Evolutionary conservation across 2,888 invertebrate genomes (phyloP).

Genomic region (Dusona sp.): DNA sequence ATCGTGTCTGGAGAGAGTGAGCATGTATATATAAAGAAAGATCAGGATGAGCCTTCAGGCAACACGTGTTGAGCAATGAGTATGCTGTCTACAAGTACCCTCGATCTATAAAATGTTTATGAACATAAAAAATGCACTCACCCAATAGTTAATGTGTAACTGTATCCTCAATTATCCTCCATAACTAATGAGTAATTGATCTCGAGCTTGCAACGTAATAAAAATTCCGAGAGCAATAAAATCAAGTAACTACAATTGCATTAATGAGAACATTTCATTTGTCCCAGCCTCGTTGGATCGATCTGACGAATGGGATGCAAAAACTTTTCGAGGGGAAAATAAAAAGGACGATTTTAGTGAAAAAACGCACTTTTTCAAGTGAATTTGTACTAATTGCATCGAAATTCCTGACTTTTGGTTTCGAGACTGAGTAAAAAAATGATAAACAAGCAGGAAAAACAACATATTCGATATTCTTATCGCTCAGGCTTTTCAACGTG

Average conservation of each 20-base stretch:
- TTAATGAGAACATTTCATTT: constrained; percentile 23
- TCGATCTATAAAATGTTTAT: background rate
- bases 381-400: background rate
- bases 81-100: constrained; percentile 4
- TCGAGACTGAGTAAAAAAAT: background rate
- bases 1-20: constrained; percentile 41
- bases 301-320: constrained; percentile 1
- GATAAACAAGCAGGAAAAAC: background rate
- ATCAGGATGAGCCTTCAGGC: constrained; percentile 50
- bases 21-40: constrained; percentile 29
- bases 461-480: constrained; percentile 9
- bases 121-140: background rate
- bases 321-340: background rate
- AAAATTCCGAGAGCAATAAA: constrained; percentile 29
- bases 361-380: background rate
- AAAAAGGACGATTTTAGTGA: background rate
- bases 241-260: constrained; percentile 32
- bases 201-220: constrained; percentile 28
- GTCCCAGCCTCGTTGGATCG: background rate
- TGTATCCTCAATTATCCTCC: constrained; percentile 43
- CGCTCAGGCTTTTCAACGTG: constrained; percentile 15
- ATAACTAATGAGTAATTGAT: constrained; percentile 53
- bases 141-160: constrained; percentile 18
- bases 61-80: constrained; percentile 37
- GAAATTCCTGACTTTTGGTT: background rate